These are phyloP conservation scores for Mixornis gularis DNA, from an alignment of 2,113 vertebrate genomes.

Conservation along the genomic window DNA sequence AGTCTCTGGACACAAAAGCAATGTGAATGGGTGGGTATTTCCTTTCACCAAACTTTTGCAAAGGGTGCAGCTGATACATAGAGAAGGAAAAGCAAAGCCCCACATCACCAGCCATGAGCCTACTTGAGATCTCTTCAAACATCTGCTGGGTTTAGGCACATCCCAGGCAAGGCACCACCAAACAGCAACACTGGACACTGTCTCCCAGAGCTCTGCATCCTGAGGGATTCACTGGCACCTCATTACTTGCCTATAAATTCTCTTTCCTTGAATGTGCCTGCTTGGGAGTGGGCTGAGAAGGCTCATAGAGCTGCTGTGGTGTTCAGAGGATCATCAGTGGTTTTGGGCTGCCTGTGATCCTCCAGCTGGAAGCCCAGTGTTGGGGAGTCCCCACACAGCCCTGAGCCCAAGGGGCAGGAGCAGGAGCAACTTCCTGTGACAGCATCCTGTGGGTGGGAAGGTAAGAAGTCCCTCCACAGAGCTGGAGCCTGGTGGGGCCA, in stretches of 20 bases:
- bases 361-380: rapidly evolving
- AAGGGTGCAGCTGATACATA: not conserved
- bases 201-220: not conserved
- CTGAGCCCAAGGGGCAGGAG: not conserved
- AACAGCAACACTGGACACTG: not conserved
- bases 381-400: not conserved
- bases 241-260: not conserved
- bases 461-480: rapidly evolving
- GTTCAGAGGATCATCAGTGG: not conserved
- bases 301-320: not conserved
- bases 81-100: not conserved
- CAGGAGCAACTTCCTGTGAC: not conserved
- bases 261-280: not conserved
- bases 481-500: not conserved
- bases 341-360: not conserved
- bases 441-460: not conserved
- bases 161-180: not conserved
- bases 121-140: rapidly evolving
- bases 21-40: not conserved
- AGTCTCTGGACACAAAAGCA: not conserved
- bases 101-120: not conserved
- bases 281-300: not conserved
- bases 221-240: not conserved
- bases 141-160: not conserved
- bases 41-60: not conserved